phyloP scores from a whole-genome alignment of 2,797 vertebrate species.

The Valencia hispanica region DNA sequence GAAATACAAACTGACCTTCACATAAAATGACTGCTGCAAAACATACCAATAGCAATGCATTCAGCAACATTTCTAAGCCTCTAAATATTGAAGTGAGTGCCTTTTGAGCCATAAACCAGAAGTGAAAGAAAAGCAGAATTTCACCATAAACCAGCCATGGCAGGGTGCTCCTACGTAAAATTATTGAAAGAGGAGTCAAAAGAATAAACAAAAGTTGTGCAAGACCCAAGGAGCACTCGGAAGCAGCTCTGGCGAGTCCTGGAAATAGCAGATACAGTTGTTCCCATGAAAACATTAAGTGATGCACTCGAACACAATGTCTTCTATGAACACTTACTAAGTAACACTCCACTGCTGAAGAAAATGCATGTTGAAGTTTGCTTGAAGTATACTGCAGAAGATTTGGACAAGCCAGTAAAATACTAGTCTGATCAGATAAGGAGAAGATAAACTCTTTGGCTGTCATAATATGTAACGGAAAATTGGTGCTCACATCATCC shows the following conservation, averaged over 20 bases:
- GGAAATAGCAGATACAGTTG: not conserved
- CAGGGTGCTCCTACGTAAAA: not conserved
- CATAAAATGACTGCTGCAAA: not conserved
- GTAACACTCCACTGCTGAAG: not conserved
- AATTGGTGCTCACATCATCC: not conserved
- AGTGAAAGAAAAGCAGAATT: not conserved
- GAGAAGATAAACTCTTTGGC: not conserved
- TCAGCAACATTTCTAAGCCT: not conserved
- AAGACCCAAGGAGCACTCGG: not conserved
- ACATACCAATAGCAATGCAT: not conserved
- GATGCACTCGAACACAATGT: not conserved
- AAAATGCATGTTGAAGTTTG: not conserved
- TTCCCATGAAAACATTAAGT: not conserved
- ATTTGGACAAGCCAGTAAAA: not conserved
- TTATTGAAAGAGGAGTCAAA: not conserved
- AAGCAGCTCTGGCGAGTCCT: not conserved
- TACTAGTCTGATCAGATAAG: not conserved
- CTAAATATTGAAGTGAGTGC: not conserved
- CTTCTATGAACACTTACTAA: not conserved
- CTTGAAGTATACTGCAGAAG: too few relatives aligned
- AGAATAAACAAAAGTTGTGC: not conserved
- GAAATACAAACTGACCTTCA: not conserved
- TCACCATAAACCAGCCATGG: not conserved
- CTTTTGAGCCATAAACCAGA: not conserved
- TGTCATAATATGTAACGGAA: not conserved